Conservation (phyloP, 2,888 invertebrate species). For the Macrosiphum euphorbiae region DNA sequence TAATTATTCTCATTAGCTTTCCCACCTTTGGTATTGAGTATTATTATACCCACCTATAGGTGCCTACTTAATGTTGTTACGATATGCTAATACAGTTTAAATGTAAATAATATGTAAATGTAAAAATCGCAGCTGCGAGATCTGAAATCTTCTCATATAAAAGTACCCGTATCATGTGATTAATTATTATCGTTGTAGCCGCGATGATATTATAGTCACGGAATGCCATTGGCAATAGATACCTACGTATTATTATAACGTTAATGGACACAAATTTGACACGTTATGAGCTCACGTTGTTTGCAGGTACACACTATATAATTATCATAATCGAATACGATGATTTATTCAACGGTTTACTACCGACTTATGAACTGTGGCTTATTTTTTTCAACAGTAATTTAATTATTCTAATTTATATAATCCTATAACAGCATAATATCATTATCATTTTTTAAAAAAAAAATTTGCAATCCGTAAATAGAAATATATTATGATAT, state of each 20-base stretch:
- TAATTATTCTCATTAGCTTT: background rate
- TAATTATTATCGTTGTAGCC: constrained; percentile 1
- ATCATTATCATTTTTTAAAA: too few species aligned
- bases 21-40: background rate
- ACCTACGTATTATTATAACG: background rate
- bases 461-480: background rate
- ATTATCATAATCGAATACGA: background rate
- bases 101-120: background rate
- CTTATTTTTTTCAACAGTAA: background rate
- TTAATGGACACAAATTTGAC: constrained; percentile 35
- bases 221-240: constrained; percentile 33
- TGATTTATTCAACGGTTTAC: constrained; percentile 5
- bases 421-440: background rate
- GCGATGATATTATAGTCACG: constrained; percentile 8
- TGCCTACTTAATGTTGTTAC: background rate
- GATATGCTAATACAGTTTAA: background rate
- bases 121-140: background rate
- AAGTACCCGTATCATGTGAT: background rate
- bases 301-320: background rate
- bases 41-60: background rate
- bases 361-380: constrained; percentile 17
- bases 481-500: background rate
- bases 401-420: background rate
- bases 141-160: background rate
- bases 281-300: constrained; percentile 21